phyloP scores from a whole-genome alignment of 2,888 invertebrate species.

The Amiota minor region DNA sequence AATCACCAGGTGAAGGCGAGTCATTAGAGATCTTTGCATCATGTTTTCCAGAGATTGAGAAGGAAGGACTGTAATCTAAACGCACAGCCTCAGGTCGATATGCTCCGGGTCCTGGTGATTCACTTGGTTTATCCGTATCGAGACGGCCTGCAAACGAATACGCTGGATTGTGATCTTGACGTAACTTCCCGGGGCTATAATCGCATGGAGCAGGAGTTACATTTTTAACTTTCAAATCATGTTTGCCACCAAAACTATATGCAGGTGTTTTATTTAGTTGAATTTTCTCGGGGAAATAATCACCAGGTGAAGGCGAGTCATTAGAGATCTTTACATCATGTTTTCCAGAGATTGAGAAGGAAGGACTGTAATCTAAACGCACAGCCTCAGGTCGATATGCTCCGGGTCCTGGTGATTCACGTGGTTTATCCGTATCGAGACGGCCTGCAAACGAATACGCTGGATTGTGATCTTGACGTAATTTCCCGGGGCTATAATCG shows the following conservation, averaged over 20 bases:
- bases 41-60: constrained; percentile 79
- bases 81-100: constrained; percentile 76
- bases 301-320: constrained; percentile 75
- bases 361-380: constrained; percentile 73
- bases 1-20: constrained; percentile 75
- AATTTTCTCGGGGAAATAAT: constrained; percentile 77
- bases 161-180: constrained; percentile 73
- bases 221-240: constrained; percentile 67
- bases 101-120: constrained; percentile 73
- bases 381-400: constrained; percentile 78
- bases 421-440: constrained; percentile 74
- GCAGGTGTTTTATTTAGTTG: constrained; percentile 74
- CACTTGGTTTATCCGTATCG: constrained; percentile 63
- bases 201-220: constrained; percentile 73
- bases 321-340: constrained; percentile 66
- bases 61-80: constrained; percentile 66
- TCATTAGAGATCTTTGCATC: constrained; percentile 72
- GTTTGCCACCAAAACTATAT: constrained; percentile 74
- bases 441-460: constrained; percentile 74
- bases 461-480: constrained; percentile 74
- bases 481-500: constrained; percentile 76
- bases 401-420: constrained; percentile 79
- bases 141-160: constrained; percentile 73
- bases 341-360: constrained; percentile 72
- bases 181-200: constrained; percentile 75